Evolutionary conservation across 2,797 vertebrate genomes (phyloP).

Genomic region (Coendou prehensilis): DNA sequence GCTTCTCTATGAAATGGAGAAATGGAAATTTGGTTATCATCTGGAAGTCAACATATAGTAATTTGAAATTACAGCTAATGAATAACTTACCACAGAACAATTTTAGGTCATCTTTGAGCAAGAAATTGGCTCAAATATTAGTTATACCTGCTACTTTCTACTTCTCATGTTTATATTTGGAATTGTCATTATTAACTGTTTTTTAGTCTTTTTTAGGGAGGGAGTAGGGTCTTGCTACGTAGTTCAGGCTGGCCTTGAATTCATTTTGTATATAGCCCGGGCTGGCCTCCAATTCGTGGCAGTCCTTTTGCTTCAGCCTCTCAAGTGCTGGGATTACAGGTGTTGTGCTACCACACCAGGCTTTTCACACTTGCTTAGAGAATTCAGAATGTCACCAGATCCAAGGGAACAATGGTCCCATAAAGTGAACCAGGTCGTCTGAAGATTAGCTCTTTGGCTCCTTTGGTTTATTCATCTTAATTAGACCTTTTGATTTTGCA

Average conservation of each 20-base stretch:
- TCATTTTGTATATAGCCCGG: neutral
- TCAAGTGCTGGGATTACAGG: neutral
- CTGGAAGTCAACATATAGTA: constrained; percentile 15
- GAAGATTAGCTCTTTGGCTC: constrained; percentile 1
- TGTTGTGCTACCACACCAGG: neutral
- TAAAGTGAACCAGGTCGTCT: constrained; percentile 49
- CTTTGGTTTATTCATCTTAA: constrained; percentile 10
- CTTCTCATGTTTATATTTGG: constrained; percentile 28
- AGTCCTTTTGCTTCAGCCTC: neutral
- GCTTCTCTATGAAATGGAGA: constrained; percentile 47
- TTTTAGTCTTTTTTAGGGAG: neutral
- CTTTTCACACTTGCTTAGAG: constrained; percentile 59
- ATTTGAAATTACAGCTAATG: constrained; percentile 18
- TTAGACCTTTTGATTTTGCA: constrained; percentile 38
- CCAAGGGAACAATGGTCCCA: neutral
- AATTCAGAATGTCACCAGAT: constrained; percentile 32
- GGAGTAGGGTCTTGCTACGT: neutral
- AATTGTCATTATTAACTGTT: constrained; percentile 20
- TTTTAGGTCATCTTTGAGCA: constrained; percentile 46
- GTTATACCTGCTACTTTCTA: constrained; percentile 13
- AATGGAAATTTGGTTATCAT: constrained; percentile 49
- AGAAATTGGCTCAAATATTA: constrained; percentile 47
- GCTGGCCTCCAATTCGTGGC: neutral
- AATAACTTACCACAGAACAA: constrained; percentile 22
- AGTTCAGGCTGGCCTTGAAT: neutral